Base-by-base conservation (phyloP, 2,113 vertebrate species). In the Aptenodytes patagonicus region DNA sequence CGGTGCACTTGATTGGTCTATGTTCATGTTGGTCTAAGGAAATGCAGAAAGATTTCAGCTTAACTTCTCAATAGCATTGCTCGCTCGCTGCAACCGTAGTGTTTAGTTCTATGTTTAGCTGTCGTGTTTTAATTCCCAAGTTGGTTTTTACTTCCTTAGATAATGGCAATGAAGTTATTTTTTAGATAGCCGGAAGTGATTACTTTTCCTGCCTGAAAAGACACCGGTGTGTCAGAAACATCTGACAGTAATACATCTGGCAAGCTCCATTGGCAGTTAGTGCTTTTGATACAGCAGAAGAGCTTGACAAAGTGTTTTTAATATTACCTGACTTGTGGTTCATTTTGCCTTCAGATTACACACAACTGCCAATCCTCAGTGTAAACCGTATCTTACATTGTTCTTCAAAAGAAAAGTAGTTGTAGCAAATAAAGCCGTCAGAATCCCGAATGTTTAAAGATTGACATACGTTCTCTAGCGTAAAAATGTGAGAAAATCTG, bases 1-100 rank as follows among this genome's bases (percentile, higher is more conserved):
- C 0, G 0, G 11, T 58, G 29, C 22, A 13, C 52, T 66, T 44
- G 17, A 9, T 20, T n/a, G 29, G 34, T 79, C n/a, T 79, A 1
- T 70, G 17, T 82, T 54, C 47, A 7, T 25, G 16, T 0, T 29
- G 12, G 5, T 46, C 10, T 54, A 25, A 54, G 22, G 32, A 85
- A 64, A 62, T 9, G 13, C 9, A 31, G 21, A 64, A 79, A 26
- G n/a, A 17, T 4, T 40, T 57, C 13, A 54, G 7, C 25, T 57
- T 52, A 8, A 31, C 26, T 60, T 72, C 29, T 81, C 17, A 6
- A 2, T 38, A 52, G n/a, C 16, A 15, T 15, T 76, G 47, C n/a
- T 83, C 68, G 22, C 71, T 90, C 17, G n/a, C 52, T 65, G 4
- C 19, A 22, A 8, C 3, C 44, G 12, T 16, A 49, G 32, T 17